phyloP scores from a whole-genome alignment of 53 echinoderm and acorn worm genomes.

The Astropecten irregularis region DNA sequence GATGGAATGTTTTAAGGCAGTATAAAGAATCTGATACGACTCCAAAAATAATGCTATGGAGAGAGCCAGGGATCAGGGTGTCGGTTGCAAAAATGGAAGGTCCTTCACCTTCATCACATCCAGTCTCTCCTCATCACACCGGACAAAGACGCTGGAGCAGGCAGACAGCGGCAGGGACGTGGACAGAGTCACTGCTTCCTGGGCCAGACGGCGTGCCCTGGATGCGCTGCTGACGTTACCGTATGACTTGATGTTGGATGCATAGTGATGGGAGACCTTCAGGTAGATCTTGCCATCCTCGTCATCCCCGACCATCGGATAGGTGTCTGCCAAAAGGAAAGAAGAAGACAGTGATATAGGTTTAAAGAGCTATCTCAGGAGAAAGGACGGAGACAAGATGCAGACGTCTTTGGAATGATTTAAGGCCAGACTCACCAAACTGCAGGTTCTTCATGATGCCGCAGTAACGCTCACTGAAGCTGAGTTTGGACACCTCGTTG shows the following conservation, averaged over 20 bases:
- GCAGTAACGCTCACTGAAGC: constrained; percentile 79
- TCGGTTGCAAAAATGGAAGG: too few relatives aligned
- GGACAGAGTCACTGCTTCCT: constrained; percentile 90
- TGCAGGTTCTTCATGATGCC: constrained; percentile 87
- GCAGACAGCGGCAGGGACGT: constrained; percentile 92
- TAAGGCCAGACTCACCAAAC: constrained; percentile 80
- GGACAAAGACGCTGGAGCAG: constrained; percentile 89
- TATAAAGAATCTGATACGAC: too few relatives aligned
- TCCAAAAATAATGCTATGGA: too few relatives aligned
- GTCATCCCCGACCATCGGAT: constrained; percentile 91
- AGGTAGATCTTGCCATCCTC: constrained; percentile 85
- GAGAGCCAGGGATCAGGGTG: too few relatives aligned
- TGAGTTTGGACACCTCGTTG: constrained; percentile 36
- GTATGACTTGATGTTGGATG: constrained; percentile 89
- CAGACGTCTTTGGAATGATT: neutral
- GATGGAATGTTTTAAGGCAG: too few relatives aligned
- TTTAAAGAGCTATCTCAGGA: neutral
- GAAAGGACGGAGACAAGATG: neutral
- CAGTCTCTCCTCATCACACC: constrained; percentile 95
- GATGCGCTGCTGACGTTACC: constrained; percentile 90
- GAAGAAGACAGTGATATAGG: neutral
- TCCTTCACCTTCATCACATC: constrained; percentile 99
- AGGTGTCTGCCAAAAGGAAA: constrained; percentile 95
- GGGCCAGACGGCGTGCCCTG: constrained; percentile 84
- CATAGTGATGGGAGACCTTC: constrained; percentile 82